Conservation (phyloP, 2,113 vertebrate genomes). For the Hemiscyllium ocellatum region DNA sequence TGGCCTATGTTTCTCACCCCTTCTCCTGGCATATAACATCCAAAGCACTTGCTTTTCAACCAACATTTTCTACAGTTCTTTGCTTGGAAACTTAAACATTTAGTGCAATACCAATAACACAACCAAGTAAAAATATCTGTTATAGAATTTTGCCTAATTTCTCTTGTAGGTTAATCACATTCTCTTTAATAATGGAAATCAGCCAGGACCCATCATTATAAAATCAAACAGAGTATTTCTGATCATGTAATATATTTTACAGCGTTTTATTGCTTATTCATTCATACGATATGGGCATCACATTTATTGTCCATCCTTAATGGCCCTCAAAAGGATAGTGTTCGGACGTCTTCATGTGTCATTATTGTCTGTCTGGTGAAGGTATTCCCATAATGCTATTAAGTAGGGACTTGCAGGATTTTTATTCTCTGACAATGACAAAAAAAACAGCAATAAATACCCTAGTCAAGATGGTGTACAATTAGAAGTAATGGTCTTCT, state of each 20-base stretch:
- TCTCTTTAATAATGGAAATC: not conserved
- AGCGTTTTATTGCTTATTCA: not conserved
- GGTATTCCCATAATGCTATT: too few relatives aligned
- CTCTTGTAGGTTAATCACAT: not conserved
- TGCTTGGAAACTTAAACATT: not conserved
- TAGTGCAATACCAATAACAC: not conserved
- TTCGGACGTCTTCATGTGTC: not conserved
- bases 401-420: too few relatives aligned
- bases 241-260: not conserved
- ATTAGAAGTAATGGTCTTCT: not conserved
- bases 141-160: not conserved
- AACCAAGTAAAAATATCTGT: not conserved
- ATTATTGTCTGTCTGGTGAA: not conserved
- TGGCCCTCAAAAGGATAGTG: too few relatives aligned
- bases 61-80: not conserved
- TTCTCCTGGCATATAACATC: not conserved
- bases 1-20: not conserved
- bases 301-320: too few relatives aligned
- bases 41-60: not conserved
- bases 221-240: not conserved
- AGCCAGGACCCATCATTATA: not conserved
- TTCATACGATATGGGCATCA: not conserved
- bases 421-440: too few relatives aligned
- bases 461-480: not conserved
- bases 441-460: not conserved